Base-by-base conservation (phyloP, 2,113 vertebrate species). In the Prionailurus viverrinus region DNA sequence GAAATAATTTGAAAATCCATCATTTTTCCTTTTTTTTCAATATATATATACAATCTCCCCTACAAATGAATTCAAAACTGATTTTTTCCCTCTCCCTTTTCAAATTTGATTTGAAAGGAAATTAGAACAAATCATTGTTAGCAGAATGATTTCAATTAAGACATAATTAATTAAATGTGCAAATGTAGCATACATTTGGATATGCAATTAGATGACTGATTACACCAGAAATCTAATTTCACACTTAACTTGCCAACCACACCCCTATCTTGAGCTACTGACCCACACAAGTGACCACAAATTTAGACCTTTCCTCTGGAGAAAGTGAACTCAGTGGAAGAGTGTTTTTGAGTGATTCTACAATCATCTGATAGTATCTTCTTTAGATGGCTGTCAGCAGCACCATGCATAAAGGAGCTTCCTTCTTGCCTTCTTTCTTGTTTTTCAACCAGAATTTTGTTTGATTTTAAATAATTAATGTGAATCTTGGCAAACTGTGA, bases 81-180 rank as follows among this genome's bases (percentile, higher is more conserved):
- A 94, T 86, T 96, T 73, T 95, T 31, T 85, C 53, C 82, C 79
- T 45, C 9, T 45, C 45, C 45, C 45, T 45, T 45, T 45, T 45
- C 45, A 45, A 93, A 96, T 97, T 92, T 86, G 5, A 97, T 89
- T 91, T 80, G 25, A 93, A 94, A 96, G 83, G 53, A 94, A 97
- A 97, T 89, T 91, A 89, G 71, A 91, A 86, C 29, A 86, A 83
- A 97, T 92, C 53, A 86, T 85, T 89, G 89, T 58, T 4, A 96
- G 61, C 86, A 95, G 82, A 96, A 92, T 91, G 66, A 29, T 93
- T 97, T 97, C 90, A 95, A 85, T 97, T 96, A 97, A 92, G 73
- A 97, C 8, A 39, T 93, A 94, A 95, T 96, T 96, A 97, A 97
- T 98, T 97, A 97, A 97, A 89, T 85, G 82, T 91, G 78, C 41